Evolutionary conservation across 2,113 vertebrate genomes (phyloP), one percentile per base, ranked within the genome.

Genomic region (Microcebus tavaratra): DNA sequence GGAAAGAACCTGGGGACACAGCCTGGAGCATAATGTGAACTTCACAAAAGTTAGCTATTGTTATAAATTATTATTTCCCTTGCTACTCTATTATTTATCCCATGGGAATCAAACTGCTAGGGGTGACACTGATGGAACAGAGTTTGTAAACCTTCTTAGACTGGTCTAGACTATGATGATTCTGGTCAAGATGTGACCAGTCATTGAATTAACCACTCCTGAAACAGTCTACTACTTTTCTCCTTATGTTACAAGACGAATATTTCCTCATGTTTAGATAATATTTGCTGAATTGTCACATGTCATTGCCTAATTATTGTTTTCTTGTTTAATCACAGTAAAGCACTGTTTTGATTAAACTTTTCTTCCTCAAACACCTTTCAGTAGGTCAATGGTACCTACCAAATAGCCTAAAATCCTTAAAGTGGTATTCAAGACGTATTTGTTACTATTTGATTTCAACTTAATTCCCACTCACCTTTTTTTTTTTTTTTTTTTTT

Each of bases 81-180:
- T 70, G 45, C 6, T 84, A 42, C n/a, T 86, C 68, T 94, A 65
- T 83, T 27, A 80, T 94, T 95, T 95, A 21, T 94, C 13, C 31
- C 27, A 79, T 45, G 55, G 50, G 82, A 68, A 83, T 93, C 78
- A 88, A 31, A 93, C 59, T 85, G 5, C 39, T 82, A 79, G 2
- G 27, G 21, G 21, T 53, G 36, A 39, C 67, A 84, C 21, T 8
- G 34, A 91, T 91, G 55, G 93, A 88, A 80, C 25, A n/a, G 79
- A 95, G 80, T 83, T 90, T 79, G 25, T 97, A 76, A 94, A 75
- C 7, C 45, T 88, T 81, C 42, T 91, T 95, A 73, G 11, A 18
- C 29, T 53, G 20, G 2, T 80, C n/a, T 90, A 59, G 42, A 91
- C 78, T 80, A 21, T 39, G 72, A 87, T 57, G 39, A 70, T 63